phyloP scores from a whole-genome alignment of 1,140 invertebrate species.

The Helicorthomorpha holstii region DNA sequence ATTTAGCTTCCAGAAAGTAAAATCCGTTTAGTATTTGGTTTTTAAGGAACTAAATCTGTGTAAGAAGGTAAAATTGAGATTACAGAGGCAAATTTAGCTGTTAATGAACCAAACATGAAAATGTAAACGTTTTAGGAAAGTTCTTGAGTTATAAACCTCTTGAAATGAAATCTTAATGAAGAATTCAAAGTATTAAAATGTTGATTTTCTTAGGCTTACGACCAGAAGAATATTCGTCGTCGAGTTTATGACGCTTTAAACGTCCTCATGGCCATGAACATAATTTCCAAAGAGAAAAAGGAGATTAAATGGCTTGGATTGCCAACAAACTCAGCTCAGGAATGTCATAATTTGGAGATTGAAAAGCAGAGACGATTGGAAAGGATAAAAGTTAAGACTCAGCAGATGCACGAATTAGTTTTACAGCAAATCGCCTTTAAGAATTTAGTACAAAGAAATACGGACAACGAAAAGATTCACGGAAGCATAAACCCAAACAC shows the following conservation, averaged over 20 bases:
- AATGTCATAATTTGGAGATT: conserved; percentile 74
- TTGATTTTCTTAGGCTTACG: conserved; percentile 43
- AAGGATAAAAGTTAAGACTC: conserved; percentile 80
- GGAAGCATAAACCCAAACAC: conserved; percentile 70
- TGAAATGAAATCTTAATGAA: too few species aligned
- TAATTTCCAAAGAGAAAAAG: conserved; percentile 99
- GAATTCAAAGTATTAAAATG: too few species aligned
- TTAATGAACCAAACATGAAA: too few species aligned
- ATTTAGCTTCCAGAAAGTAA: too few species aligned
- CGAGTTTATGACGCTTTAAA: conserved; percentile 98
- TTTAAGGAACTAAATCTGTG: too few species aligned
- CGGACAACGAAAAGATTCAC: conserved; percentile 50
- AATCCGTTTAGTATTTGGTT: too few species aligned
- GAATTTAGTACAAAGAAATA: conserved; percentile 70
- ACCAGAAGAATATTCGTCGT: conserved; percentile 98
- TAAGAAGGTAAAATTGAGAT: too few species aligned
- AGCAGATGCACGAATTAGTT: conserved; percentile 85
- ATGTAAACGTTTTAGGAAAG: too few species aligned
- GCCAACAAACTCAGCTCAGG: conserved; percentile 87
- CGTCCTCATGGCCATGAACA: conserved; percentile 99
- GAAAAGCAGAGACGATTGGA: conserved; percentile 76
- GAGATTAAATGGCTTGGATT: conserved; percentile 98
- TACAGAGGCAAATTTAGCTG: too few species aligned
- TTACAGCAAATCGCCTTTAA: conserved; percentile 95
- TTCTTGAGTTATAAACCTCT: too few species aligned